Percentiles rank a stretch among this genome's conserved stretches.
Conservation (phyloP, 2,797 vertebrate genomes). For the Hydrophis major region DNA sequence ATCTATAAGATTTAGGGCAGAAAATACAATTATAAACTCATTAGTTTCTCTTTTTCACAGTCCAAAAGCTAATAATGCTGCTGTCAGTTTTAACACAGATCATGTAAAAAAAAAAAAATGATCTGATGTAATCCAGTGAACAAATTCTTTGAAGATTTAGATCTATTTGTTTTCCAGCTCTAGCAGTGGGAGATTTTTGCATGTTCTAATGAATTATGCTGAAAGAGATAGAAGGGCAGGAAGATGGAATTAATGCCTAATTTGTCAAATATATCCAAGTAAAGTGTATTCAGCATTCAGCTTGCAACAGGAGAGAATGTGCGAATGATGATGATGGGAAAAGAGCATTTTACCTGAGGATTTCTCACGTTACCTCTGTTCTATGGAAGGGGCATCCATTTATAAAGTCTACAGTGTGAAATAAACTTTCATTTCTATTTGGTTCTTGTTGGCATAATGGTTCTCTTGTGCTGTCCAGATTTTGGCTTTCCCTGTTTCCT, state of each 20-base stretch:
- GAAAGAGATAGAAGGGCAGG: neutral
- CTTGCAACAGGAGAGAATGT: neutral
- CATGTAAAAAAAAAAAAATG: neutral
- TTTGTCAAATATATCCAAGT: neutral
- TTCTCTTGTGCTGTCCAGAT: neutral
- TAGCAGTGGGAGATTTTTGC: neutral
- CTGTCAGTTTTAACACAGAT: neutral
- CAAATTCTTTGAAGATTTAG: neutral
- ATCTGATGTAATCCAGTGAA: neutral
- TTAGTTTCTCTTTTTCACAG: neutral
- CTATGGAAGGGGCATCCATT: neutral
- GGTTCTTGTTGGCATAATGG: neutral
- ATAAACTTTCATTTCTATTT: neutral
- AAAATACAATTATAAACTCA: neutral
- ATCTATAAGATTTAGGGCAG: neutral
- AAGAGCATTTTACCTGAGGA: neutral
- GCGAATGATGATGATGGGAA: neutral
- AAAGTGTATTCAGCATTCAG: neutral
- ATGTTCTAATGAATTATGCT: neutral
- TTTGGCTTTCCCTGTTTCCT: neutral
- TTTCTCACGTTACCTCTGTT: neutral
- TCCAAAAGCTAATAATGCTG: neutral
- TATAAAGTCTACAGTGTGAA: neutral
- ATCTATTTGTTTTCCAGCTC: neutral
- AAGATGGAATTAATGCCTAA: neutral